phyloP scores from a whole-genome alignment of 2,888 invertebrate species.

The Chrysodeixis includens region DNA sequence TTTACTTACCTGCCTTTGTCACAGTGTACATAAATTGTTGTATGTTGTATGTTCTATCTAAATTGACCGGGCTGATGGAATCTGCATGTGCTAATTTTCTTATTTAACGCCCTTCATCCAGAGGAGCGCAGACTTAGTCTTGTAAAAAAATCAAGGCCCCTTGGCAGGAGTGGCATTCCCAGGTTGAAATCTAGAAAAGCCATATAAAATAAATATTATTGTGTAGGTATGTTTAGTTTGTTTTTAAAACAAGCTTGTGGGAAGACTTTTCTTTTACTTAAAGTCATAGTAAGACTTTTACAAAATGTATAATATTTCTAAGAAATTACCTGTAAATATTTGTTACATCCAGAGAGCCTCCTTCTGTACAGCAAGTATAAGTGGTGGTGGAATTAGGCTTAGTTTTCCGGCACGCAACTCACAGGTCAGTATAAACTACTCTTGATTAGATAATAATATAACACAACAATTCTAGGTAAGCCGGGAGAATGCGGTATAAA shows the following conservation, averaged over 20 bases:
- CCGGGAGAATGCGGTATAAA: background rate
- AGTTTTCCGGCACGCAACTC: conserved; percentile 61
- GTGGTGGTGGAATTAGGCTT: conserved; percentile 80
- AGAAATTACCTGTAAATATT: conserved; percentile 53
- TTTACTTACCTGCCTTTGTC: background rate
- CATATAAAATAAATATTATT: background rate
- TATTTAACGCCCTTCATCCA: background rate
- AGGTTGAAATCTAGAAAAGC: background rate
- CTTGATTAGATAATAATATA: background rate
- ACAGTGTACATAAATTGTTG: background rate
- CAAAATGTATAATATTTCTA: conserved; percentile 13
- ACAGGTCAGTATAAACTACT: conserved; percentile 73
- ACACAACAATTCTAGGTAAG: background rate
- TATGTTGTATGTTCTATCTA: background rate
- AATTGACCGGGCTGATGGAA: background rate
- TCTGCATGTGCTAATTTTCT: background rate
- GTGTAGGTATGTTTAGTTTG: background rate
- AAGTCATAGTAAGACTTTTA: no score
- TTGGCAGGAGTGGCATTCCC: background rate
- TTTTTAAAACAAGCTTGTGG: no score
- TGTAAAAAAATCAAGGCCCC: background rate
- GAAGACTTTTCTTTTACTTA: no score
- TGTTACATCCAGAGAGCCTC: conserved; percentile 67
- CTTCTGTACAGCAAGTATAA: conserved; percentile 82
- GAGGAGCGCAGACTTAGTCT: background rate